phyloP scores from a whole-genome alignment of 2,113 vertebrate genomes.

The Pagrus major region DNA sequence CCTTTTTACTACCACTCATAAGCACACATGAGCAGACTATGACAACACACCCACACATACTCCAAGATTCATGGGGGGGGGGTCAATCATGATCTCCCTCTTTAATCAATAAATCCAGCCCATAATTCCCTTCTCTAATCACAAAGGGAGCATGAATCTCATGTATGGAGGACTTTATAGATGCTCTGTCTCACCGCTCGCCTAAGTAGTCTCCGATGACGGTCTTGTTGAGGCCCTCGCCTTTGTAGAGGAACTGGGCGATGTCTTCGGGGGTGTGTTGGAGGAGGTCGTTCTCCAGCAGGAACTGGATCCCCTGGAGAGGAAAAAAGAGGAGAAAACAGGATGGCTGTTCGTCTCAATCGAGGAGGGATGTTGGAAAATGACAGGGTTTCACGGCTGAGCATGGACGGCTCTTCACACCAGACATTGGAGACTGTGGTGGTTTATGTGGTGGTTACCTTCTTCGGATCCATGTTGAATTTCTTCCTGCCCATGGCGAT shows the following conservation, averaged over 20 bases:
- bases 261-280: slow-evolving; percentile 96
- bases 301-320: slow-evolving; percentile 94
- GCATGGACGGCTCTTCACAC: too few relatives aligned
- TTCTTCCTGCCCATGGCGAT: slow-evolving; percentile 99
- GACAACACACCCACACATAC: slow-evolving; percentile 42
- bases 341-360: slow-evolving; percentile 17
- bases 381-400: slow-evolving; percentile 35
- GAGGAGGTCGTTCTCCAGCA: slow-evolving; percentile 97
- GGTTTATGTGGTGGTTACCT: slow-evolving; percentile 85
- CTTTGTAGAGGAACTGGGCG: slow-evolving; percentile 98
- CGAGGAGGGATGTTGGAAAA: slow-evolving; percentile 19
- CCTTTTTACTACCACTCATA: slow-evolving; percentile 41
- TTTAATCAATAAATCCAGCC: slow-evolving; percentile 64
- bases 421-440: not conserved
- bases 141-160: slow-evolving; percentile 54
- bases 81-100: slow-evolving; percentile 34
- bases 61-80: slow-evolving; percentile 41
- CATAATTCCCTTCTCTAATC: slow-evolving; percentile 62
- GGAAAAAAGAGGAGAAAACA: not conserved
- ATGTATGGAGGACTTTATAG: slow-evolving; percentile 20
- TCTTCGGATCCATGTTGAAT: slow-evolving; percentile 99
- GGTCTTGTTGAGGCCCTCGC: slow-evolving; percentile 98
- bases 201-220: slow-evolving; percentile 98
- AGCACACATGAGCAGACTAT: slow-evolving; percentile 20
- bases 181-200: slow-evolving; percentile 88